Evolutionary conservation across 2,888 invertebrate species (phyloP).

Genomic region (Eristalinus sepulchralis): DNA sequence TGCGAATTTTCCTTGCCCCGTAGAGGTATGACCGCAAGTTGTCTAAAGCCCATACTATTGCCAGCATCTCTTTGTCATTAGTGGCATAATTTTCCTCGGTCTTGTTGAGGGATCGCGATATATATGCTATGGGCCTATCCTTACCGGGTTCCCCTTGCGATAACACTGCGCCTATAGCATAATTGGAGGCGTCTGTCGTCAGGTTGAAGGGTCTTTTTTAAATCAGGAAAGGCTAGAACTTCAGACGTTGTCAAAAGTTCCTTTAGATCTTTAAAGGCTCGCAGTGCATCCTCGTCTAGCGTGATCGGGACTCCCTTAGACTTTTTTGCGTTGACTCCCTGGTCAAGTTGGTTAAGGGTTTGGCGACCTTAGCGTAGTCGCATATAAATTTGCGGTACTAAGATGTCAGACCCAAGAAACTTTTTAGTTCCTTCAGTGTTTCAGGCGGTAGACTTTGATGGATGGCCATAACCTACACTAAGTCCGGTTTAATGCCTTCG

Average conservation of each 20-base stretch:
- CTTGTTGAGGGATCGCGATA: slow-evolving; percentile 10
- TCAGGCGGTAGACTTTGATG: slow-evolving; percentile 19
- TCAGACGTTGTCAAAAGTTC: slow-evolving; percentile 49
- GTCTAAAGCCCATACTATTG: background rate
- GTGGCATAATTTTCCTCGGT: slow-evolving; percentile 35
- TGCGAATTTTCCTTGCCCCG: slow-evolving; percentile 52
- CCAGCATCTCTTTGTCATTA: slow-evolving; percentile 2
- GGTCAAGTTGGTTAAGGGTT: slow-evolving; percentile 7
- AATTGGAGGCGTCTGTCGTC: slow-evolving; percentile 6
- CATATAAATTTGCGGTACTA: slow-evolving; percentile 65
- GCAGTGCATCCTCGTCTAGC: slow-evolving; percentile 41
- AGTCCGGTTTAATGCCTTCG: no score
- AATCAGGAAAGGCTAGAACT: slow-evolving; percentile 38
- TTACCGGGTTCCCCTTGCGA: background rate
- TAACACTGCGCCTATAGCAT: background rate
- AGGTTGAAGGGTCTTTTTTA: slow-evolving; percentile 26
- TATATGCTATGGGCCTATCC: slow-evolving; percentile 14
- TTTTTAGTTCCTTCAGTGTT: slow-evolving; percentile 57
- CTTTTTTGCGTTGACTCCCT: slow-evolving; percentile 38
- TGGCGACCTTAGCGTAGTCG: slow-evolving; percentile 49
- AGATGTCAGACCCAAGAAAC: slow-evolving; percentile 53
- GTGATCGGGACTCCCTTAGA: slow-evolving; percentile 51
- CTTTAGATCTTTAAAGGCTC: slow-evolving; percentile 63
- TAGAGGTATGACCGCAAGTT: slow-evolving; percentile 35
- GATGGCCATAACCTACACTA: slow-evolving; percentile 31